These are phyloP conservation scores for Tichodroma muraria DNA, from an alignment of 2,113 vertebrate genomes.

Conservation along the genomic window DNA sequence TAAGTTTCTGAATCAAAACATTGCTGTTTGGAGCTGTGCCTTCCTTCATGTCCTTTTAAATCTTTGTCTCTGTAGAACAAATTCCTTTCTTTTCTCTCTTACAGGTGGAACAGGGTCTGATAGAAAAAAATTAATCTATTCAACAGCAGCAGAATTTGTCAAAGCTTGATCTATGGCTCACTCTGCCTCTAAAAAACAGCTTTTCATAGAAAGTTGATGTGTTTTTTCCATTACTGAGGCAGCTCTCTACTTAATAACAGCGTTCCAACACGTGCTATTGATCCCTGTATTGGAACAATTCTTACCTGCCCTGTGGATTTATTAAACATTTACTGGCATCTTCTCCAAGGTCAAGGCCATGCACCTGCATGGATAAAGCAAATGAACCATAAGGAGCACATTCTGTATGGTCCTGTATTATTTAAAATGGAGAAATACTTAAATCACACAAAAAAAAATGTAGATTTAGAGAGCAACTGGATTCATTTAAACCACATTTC, in stretches of 20 bases:
- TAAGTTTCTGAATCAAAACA: neutral
- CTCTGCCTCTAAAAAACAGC: neutral
- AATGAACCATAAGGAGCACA: fast-evolving
- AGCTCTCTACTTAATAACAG: neutral
- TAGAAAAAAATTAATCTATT: neutral
- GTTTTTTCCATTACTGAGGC: neutral
- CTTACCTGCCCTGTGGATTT: neutral
- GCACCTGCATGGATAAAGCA: neutral
- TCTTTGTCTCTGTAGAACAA: neutral
- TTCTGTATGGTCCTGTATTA: neutral
- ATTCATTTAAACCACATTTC: neutral
- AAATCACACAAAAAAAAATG: neutral
- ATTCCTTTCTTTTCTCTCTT: neutral
- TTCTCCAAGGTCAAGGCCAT: neutral
- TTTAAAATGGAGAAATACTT: neutral
- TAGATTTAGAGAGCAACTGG: neutral
- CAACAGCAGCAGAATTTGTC: neutral
- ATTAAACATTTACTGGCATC: neutral
- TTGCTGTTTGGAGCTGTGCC: neutral
- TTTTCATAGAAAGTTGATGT: neutral
- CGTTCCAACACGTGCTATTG: neutral
- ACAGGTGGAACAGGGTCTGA: neutral
- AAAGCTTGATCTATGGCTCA: neutral
- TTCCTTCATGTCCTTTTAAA: neutral
- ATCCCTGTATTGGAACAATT: neutral